Conservation (phyloP, 2,888 invertebrate species). For the Cheilosia scutellata region DNA sequence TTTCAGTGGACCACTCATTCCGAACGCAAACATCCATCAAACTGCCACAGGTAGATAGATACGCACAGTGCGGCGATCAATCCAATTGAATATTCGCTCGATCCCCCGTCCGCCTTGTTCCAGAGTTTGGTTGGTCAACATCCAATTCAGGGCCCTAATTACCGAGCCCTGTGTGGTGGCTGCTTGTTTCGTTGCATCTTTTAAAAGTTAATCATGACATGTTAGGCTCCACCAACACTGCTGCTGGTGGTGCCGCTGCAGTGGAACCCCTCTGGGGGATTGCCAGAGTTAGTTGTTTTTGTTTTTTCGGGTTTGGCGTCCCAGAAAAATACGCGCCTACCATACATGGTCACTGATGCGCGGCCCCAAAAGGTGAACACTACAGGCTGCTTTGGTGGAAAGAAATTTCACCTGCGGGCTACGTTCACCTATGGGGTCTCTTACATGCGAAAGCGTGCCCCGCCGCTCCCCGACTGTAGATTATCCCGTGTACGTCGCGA, state of each 20-base stretch:
- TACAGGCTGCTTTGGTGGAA: constrained; percentile 30
- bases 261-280: constrained; percentile 29
- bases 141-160: constrained; percentile 69
- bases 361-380: constrained; percentile 56
- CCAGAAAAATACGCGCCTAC: constrained; percentile 25
- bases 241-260: constrained; percentile 2
- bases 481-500: constrained; percentile 68
- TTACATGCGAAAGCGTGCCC: constrained; percentile 28
- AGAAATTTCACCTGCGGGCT: constrained; percentile 69
- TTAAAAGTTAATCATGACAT: constrained; percentile 75
- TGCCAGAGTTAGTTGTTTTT: constrained; percentile 6
- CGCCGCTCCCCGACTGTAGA: constrained; percentile 25
- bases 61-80: constrained; percentile 29
- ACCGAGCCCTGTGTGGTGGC: constrained; percentile 69
- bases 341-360: constrained; percentile 21
- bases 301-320: constrained; percentile 45
- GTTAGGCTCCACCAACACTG: constrained; percentile 41
- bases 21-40: constrained; percentile 72
- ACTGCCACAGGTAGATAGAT: constrained; percentile 58
- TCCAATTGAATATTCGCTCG: constrained; percentile 57
- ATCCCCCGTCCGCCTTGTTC: not conserved
- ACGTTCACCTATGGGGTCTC: constrained; percentile 52
- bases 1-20: constrained; percentile 66
- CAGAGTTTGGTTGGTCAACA: constrained; percentile 24
- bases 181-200: constrained; percentile 71